Percentiles rank a stretch among this genome's conserved stretches.
Evolutionary conservation across 2,888 invertebrate genomes (phyloP).

Genomic region (Lepetodrilus schrolli): DNA sequence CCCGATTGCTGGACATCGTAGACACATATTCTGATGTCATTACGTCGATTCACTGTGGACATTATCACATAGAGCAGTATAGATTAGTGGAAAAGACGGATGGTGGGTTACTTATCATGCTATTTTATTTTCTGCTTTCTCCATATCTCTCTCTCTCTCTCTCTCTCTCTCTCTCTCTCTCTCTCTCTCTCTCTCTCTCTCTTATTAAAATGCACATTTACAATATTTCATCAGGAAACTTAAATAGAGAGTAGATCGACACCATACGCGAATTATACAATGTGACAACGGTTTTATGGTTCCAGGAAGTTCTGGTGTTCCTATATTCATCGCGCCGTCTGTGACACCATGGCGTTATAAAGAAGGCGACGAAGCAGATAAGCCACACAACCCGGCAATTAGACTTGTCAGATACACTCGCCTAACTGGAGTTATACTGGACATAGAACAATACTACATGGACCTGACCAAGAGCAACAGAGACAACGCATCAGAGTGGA

Average conservation of each 20-base stretch:
- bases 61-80: constrained; percentile 70
- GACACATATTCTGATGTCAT: constrained; percentile 69
- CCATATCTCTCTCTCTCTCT: no score
- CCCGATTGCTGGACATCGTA: constrained; percentile 63
- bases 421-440: constrained; percentile 81
- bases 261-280: no score
- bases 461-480: constrained; percentile 82
- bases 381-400: constrained; percentile 87
- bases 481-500: constrained; percentile 85
- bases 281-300: no score
- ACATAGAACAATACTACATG: constrained; percentile 92
- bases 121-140: background rate
- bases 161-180: no score
- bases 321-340: constrained; percentile 90
- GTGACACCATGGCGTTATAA: constrained; percentile 88
- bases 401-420: constrained; percentile 92
- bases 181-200: no score
- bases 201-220: no score
- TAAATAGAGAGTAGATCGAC: no score
- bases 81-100: constrained; percentile 54
- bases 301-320: constrained; percentile 84
- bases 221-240: no score
- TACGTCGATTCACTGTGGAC: constrained; percentile 68
- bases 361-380: constrained; percentile 58
- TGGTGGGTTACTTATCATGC: background rate